A percentile compares a stretch with the other conserved stretches of the same genome.
These are phyloP conservation scores for Drosophila macrothrix DNA, from an alignment of 2,888 invertebrate genomes.

Conservation along the genomic window DNA sequence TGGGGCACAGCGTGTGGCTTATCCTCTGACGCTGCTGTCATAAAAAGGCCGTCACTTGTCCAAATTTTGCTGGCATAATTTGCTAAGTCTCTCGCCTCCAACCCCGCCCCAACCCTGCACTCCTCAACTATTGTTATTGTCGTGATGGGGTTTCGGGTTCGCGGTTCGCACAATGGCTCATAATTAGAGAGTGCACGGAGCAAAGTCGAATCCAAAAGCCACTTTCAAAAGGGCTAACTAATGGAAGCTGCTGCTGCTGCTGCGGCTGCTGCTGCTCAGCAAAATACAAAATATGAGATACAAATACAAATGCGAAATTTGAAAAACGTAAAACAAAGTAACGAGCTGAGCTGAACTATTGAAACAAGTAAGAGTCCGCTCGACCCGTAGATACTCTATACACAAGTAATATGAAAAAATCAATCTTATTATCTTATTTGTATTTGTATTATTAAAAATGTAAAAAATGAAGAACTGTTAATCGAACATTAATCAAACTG, in stretches of 20 bases:
- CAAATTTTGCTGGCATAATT: constrained; percentile 48
- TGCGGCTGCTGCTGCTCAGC: constrained; percentile 27
- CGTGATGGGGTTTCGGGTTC: constrained; percentile 4
- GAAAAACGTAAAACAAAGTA: constrained; percentile 32
- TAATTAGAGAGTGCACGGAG: constrained; percentile 64
- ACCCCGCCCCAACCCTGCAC: neutral
- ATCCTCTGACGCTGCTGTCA: constrained; percentile 35
- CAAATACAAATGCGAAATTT: constrained; percentile 3
- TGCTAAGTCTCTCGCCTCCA: constrained; percentile 8
- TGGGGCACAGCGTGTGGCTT: constrained; percentile 11
- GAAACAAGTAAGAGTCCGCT: neutral
- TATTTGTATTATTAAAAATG: neutral
- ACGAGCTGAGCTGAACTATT: constrained; percentile 22
- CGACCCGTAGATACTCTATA: neutral
- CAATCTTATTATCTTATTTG: neutral
- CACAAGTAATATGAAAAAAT: neutral
- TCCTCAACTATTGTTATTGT: neutral
- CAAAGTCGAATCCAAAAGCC: constrained; percentile 22
- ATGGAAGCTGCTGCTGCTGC: constrained; percentile 39
- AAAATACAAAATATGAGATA: constrained; percentile 36
- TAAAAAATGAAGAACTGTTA: neutral
- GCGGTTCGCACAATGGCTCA: constrained; percentile 37
- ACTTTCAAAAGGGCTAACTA: constrained; percentile 64
- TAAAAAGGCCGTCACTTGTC: constrained; percentile 43
- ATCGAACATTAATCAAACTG: neutral